These are phyloP conservation scores for Megaceryle maxima DNA, from an alignment of 2,113 vertebrate species.

Conservation along the genomic window DNA sequence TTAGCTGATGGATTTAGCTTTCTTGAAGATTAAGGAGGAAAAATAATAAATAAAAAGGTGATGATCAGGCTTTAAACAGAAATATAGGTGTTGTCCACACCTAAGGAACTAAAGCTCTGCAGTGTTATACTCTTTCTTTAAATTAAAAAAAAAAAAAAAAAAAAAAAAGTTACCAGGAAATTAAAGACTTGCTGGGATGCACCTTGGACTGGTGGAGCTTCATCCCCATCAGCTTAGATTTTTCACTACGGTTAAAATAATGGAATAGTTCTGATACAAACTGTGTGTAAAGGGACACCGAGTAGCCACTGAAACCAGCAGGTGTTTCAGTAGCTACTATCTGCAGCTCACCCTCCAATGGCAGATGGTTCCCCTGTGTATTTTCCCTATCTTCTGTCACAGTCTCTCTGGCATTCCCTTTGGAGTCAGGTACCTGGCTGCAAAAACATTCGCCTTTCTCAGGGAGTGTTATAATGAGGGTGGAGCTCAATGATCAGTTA, in stretches of 20 bases:
- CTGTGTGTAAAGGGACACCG: accelerated
- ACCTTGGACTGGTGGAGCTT: neutral
- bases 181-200: neutral
- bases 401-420: neutral
- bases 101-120: neutral
- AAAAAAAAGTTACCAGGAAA: neutral
- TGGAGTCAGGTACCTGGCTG: neutral
- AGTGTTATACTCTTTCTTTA: neutral
- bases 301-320: neutral
- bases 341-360: neutral
- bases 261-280: neutral
- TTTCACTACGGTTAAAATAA: neutral
- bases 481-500: constrained; percentile 57
- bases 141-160: too few species aligned
- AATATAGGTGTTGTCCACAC: neutral
- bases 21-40: neutral
- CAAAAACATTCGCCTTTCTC: constrained; percentile 49
- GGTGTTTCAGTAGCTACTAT: neutral
- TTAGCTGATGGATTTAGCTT: neutral
- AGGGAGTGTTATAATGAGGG: constrained; percentile 56
- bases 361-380: neutral
- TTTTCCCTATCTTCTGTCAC: neutral
- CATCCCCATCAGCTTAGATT: neutral
- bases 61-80: neutral
- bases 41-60: neutral